A percentile compares a stretch with the other conserved stretches of the same genome.
phyloP scores from a whole-genome alignment of 2,797 vertebrate genomes.

The Catamblyrhynchus diadema region DNA sequence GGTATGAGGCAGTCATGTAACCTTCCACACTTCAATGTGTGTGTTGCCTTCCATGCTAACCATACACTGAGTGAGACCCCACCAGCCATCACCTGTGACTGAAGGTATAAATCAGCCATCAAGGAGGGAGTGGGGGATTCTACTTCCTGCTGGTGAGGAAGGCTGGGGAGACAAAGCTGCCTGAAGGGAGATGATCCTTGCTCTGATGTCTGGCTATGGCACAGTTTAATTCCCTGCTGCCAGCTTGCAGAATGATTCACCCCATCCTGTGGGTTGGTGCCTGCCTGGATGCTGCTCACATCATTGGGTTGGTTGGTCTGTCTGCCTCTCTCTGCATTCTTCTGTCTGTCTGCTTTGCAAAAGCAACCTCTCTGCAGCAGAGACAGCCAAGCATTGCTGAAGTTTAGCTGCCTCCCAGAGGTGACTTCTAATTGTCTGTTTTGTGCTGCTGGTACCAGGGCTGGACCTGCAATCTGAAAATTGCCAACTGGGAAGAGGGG shows the following conservation, averaged over 20 bases:
- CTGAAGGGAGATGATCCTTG: not conserved
- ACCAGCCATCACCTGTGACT: fast-evolving
- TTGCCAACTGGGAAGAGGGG: fast-evolving
- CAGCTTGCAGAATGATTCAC: not conserved
- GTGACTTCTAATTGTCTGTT: not conserved
- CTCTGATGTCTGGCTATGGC: not conserved
- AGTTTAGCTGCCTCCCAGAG: conserved; percentile 60
- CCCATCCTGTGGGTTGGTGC: not conserved
- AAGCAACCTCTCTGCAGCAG: not conserved
- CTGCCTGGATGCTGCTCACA: fast-evolving
- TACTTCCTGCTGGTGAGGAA: not conserved
- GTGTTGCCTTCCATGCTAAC: not conserved
- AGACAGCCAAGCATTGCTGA: not conserved
- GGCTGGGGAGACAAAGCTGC: not conserved
- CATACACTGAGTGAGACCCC: fast-evolving
- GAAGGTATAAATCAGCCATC: not conserved
- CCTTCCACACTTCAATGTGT: fast-evolving
- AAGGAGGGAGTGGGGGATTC: fast-evolving
- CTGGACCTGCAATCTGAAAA: not conserved
- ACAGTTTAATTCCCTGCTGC: not conserved
- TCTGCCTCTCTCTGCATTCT: not conserved
- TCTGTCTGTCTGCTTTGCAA: not conserved
- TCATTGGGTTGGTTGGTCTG: not conserved
- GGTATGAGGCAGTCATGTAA: fast-evolving
- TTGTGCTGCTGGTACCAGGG: not conserved